Percentiles rank a stretch among this genome's conserved stretches.
These are phyloP conservation scores for Patella depressa DNA, from an alignment of 2,888 invertebrate species.

Conservation along the genomic window DNA sequence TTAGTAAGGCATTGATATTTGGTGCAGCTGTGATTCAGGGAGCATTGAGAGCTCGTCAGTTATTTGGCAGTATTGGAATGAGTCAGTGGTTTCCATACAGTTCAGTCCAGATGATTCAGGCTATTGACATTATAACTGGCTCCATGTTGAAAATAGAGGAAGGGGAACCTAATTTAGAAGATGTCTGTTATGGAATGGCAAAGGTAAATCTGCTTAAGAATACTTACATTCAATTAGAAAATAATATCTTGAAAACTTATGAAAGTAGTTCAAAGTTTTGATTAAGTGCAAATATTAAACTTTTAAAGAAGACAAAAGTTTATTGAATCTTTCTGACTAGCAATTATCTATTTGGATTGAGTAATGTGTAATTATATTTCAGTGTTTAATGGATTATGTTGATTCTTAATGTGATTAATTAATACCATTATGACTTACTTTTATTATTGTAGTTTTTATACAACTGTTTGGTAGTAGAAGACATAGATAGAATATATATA, in stretches of 20 bases:
- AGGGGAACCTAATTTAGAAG: slow-evolving; percentile 46
- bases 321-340: too few relatives aligned
- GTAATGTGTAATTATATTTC: too few relatives aligned
- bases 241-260: too few relatives aligned
- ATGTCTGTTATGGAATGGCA: slow-evolving; percentile 42
- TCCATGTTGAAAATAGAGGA: slow-evolving; percentile 35
- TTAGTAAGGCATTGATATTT: slow-evolving; percentile 50
- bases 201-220: slow-evolving; percentile 33
- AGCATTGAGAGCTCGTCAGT: slow-evolving; percentile 59
- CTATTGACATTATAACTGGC: slow-evolving; percentile 45
- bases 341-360: too few relatives aligned
- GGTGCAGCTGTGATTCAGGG: slow-evolving; percentile 62
- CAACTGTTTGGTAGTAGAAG: slow-evolving; percentile 50
- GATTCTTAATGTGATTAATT: not conserved
- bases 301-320: too few relatives aligned
- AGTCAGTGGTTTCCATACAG: slow-evolving; percentile 64
- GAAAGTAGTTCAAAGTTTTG: too few relatives aligned
- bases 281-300: too few relatives aligned
- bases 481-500: slow-evolving; percentile 60
- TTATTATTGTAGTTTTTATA: slow-evolving; percentile 51
- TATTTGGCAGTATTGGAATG: slow-evolving; percentile 65
- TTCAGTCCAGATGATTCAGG: slow-evolving; percentile 46
- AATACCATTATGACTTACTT: not conserved
- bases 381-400: too few relatives aligned
- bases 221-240: too few relatives aligned